These are phyloP conservation scores for Deroplatys truncata DNA, from an alignment of 2,888 invertebrate species.

Conservation along the genomic window DNA sequence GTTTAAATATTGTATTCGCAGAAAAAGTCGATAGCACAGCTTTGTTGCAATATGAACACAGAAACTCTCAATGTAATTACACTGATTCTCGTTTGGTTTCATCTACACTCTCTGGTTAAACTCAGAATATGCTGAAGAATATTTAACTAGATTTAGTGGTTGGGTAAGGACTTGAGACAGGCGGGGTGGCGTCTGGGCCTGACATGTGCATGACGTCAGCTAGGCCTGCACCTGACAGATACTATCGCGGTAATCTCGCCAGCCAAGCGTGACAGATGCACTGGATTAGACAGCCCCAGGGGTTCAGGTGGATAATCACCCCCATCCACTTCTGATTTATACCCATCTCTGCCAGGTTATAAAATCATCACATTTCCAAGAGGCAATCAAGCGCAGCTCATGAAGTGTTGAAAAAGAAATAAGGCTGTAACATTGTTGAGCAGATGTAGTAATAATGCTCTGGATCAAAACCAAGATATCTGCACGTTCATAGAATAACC, in stretches of 20 bases:
- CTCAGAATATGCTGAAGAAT: too few species aligned
- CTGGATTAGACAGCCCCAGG: not conserved
- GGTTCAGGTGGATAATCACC: not conserved
- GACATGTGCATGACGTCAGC: slow-evolving; percentile 9
- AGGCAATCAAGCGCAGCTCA: not conserved
- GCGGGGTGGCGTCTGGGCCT: not conserved
- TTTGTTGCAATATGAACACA: too few species aligned
- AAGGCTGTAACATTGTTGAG: not conserved
- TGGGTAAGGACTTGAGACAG: too few species aligned
- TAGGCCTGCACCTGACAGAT: slow-evolving; percentile 8
- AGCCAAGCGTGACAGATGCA: slow-evolving; percentile 8
- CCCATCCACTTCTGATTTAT: not conserved
- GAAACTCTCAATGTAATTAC: too few species aligned
- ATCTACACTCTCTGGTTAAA: too few species aligned
- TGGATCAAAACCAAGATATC: too few species aligned
- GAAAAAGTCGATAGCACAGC: too few species aligned
- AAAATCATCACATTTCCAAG: not conserved
- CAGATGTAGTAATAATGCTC: too few species aligned
- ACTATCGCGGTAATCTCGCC: not conserved
- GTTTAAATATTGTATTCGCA: too few species aligned
- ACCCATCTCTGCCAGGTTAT: not conserved
- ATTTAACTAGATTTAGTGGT: too few species aligned
- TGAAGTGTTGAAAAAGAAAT: not conserved
- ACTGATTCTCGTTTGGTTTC: too few species aligned
- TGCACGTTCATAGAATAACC: too few species aligned